Base-by-base conservation (phyloP, 1,140 invertebrate species). In the Hetaerina americana region DNA sequence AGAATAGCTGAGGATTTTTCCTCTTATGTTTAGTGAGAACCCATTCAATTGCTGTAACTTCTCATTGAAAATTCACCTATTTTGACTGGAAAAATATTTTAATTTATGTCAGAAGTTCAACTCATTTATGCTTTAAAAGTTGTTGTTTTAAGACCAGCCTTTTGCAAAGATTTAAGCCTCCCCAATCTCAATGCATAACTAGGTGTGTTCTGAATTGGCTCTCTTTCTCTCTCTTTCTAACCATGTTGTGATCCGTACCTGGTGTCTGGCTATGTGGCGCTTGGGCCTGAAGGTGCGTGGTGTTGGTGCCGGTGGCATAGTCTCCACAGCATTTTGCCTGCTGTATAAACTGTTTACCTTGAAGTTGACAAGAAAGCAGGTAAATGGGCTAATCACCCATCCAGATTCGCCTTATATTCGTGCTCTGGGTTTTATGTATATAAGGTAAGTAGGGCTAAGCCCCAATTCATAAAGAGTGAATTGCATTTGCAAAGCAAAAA, bases 321-420 rank as follows among this genome's bases (percentile, higher is more conserved):
- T 99, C 12, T 98, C 95, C 5, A 98, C 97, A 74, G 96, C 97
- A 0, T 98, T 95, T 82, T 98, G 96, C 82, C 85, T 99, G n/a
- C 86, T 99, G 8, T 99, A 98, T 82, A 99, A 99, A 85, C 83
- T 99, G 72, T 99, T 97, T 82, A 99, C 97, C 5, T 82, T 99
- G 76, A 92, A 94, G 77, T 84, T 99, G 72, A 99, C 97, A 10
- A 87, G 97, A 68, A 99, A 99, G 81, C 98, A 99, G 83, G 84
- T 99, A 68, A 96, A 94, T 80, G 95, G 95, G 68, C 87, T 99
- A 66, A 89, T 99, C 75, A 95, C 93, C 78, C 97, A 98, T 82
- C 87, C 88, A 71, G 97, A 99, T 85, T 99, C 97, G 12, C 94
- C 96, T 40, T 99, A 97, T 82, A 98, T 99, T 77, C 85, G 98